phyloP scores from a whole-genome alignment of 1,140 invertebrate genomes.

The Pogonomyrmex californicus region DNA sequence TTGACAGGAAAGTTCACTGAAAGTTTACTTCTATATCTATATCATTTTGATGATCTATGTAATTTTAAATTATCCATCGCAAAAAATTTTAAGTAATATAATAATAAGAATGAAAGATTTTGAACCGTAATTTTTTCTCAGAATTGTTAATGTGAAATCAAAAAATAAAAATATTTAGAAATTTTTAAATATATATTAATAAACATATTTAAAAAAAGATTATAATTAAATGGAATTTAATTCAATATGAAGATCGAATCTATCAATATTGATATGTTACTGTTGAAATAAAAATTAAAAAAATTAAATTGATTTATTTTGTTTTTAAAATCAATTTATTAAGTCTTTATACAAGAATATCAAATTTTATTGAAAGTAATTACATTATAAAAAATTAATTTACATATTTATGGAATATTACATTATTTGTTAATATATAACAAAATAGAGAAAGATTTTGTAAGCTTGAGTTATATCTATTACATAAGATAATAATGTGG shows the following conservation, averaged over 20 bases:
- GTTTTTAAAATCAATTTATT: constrained; percentile 70
- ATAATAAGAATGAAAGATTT: neutral
- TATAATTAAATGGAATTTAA: neutral
- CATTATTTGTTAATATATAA: constrained; percentile 56
- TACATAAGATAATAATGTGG: constrained; percentile 44
- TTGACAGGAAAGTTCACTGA: neutral
- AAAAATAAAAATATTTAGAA: neutral
- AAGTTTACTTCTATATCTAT: neutral
- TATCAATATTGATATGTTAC: neutral
- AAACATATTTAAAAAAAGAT: neutral
- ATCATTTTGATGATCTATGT: neutral
- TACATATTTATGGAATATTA: constrained; percentile 55
- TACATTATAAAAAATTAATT: constrained; percentile 74
- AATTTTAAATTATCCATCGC: neutral
- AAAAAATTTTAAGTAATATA: neutral
- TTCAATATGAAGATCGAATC: neutral
- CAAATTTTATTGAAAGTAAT: constrained; percentile 54
- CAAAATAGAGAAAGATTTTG: constrained; percentile 40
- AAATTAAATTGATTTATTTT: neutral
- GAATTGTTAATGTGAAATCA: neutral
- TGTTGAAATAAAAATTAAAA: neutral
- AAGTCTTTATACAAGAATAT: constrained; percentile 70
- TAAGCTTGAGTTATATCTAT: constrained; percentile 70
- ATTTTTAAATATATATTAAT: neutral
- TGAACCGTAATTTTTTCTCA: neutral